Conservation (phyloP, 2,113 vertebrate genomes). For the Pogona vitticeps region DNA sequence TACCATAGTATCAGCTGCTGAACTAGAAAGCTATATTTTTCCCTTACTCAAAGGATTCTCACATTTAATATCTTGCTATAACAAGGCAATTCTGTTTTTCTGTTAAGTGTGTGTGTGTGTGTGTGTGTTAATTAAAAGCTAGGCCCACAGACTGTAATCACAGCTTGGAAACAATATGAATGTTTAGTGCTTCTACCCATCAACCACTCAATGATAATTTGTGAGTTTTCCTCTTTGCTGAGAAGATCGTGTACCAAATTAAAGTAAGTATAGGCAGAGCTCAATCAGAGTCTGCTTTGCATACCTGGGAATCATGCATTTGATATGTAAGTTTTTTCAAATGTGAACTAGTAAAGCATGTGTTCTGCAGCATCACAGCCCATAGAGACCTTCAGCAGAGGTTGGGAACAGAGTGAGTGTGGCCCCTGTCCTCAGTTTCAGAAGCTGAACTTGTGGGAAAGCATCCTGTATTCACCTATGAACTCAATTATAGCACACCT, state of each 20-base stretch:
- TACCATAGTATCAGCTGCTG: rapidly evolving
- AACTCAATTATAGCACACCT: too few species aligned
- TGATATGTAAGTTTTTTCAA: too few species aligned
- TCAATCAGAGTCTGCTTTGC: not conserved
- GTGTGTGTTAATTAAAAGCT: conserved; percentile 5
- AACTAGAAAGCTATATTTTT: not conserved
- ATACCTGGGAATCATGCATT: not conserved
- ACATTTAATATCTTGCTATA: not conserved
- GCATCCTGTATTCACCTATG: too few species aligned
- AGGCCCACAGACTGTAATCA: not conserved
- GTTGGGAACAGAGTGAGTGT: too few species aligned
- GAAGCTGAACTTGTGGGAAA: too few species aligned
- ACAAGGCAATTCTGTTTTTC: not conserved
- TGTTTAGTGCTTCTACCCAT: not conserved
- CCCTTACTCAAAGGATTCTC: not conserved
- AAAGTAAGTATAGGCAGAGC: not conserved
- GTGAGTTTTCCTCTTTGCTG: conserved; percentile 1
- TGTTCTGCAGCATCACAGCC: too few species aligned
- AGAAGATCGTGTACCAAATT: not conserved
- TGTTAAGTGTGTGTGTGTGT: not conserved
- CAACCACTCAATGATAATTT: not conserved
- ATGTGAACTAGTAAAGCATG: too few species aligned
- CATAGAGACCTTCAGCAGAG: too few species aligned
- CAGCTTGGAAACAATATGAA: not conserved
- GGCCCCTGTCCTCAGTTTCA: too few species aligned